Base-by-base conservation (phyloP, 2,888 invertebrate genomes). In the Acleris laterana region DNA sequence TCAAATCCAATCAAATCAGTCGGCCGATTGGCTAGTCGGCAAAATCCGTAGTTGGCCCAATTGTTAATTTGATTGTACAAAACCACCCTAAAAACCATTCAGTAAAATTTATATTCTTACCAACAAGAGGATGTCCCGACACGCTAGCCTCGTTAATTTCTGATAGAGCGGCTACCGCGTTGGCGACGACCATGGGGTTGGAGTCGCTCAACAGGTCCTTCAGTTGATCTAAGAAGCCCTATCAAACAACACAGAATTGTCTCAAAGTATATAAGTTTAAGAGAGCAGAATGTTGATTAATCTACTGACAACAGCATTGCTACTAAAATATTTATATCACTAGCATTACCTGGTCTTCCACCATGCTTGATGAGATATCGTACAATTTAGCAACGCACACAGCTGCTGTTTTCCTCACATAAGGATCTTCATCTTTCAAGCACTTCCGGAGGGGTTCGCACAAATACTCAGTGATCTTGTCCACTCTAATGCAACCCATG, bases 151-250 rank as follows among this genome's bases (percentile, higher is more conserved):
- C 99, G 82, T 99, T 98, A 78, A 99, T 99, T 91, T 99, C 99
- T 0, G 99, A 98, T 13, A 99, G 94, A 0, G 99, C 99, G 1
- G 99, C 99, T 0, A 99, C 99, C 0, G 99, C 99, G 90, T 99
- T 99, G 0, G 99, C 99, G 1, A 99, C 99, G 44, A 99, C 99
- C 99, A 99, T 99, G 0, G 99, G 99, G 92, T 99, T 99, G 0
- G 99, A 99, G 89, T 99, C 99, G 56, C 99, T 99, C 48, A 99
- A 93, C 60, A 99, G 93, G 88, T 99, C 99, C 85, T 98, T 98
- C 28, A 99, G 90, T 79, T 99, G 98, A 85, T 99, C 99, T 72
- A 99, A 93, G 88, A 99, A 99, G 38, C 99, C 99, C 94, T 99
- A 97, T 76, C 97, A 97, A 25, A 46, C 46, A 46, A 46, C 1